Percentiles rank a stretch among this genome's conserved stretches.
Evolutionary conservation across 2,888 invertebrate species (phyloP).

Genomic region (Meliscaeva auricollis): DNA sequence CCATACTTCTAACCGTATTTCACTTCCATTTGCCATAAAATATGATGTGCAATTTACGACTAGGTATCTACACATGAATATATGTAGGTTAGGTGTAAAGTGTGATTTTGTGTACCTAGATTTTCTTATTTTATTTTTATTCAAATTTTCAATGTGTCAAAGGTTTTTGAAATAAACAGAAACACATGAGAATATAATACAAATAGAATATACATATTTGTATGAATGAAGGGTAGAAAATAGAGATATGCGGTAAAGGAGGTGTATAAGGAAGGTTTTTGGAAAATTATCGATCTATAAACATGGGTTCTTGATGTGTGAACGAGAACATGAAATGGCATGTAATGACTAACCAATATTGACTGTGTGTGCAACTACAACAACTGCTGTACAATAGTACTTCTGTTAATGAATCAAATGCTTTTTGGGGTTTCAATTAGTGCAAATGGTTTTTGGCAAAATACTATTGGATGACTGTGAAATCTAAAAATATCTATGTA

Average conservation of each 20-base stretch:
- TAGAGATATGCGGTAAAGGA: background rate
- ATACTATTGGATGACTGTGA: conserved; percentile 25
- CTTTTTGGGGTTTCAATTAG: conserved; percentile 72
- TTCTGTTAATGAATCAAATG: conserved; percentile 66
- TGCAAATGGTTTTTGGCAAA: conserved; percentile 64
- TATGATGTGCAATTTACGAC: background rate
- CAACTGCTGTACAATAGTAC: conserved; percentile 3
- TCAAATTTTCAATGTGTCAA: conserved; percentile 54
- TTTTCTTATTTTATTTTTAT: conserved; percentile 49
- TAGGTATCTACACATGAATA: too few relatives aligned
- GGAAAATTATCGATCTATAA: conserved; percentile 38
- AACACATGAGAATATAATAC: too few relatives aligned
- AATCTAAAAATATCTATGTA: conserved; percentile 3
- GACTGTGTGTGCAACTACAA: conserved; percentile 18
- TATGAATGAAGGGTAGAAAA: background rate
- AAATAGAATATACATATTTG: background rate
- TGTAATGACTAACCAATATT: conserved; percentile 66
- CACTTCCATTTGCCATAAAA: background rate
- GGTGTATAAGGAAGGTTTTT: conserved; percentile 11
- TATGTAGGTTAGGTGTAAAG: background rate
- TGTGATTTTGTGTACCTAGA: conserved; percentile 38
- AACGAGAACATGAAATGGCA: conserved; percentile 53
- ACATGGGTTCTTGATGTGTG: conserved; percentile 5
- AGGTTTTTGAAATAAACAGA: background rate
- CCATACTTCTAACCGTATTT: background rate